These are phyloP conservation scores for Fopius arisanus DNA, from an alignment of 1,140 invertebrate genomes.

Conservation along the genomic window DNA sequence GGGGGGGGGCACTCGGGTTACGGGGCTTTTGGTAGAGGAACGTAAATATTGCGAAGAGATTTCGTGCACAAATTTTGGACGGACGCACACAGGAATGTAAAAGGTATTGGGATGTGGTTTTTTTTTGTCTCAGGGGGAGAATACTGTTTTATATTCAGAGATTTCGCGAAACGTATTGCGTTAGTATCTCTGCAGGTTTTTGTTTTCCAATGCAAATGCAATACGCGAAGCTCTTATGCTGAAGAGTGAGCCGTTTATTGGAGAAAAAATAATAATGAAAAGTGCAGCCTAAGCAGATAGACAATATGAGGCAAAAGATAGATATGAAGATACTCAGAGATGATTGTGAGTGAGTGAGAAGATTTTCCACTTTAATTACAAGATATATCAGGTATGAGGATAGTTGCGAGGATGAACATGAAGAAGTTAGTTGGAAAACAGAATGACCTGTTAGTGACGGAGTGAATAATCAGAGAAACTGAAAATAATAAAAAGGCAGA, in stretches of 20 bases:
- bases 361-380: not conserved
- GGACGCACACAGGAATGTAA: not conserved
- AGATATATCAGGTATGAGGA: not conserved
- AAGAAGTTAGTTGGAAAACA: not conserved
- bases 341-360: not conserved
- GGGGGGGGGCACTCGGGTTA: not conserved
- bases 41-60: constrained; percentile 12
- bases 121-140: constrained; percentile 1
- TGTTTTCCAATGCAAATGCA: constrained; percentile 39
- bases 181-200: constrained; percentile 52
- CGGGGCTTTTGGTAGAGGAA: not conserved
- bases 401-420: not conserved
- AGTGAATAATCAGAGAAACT: constrained; percentile 31
- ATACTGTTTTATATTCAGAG: not conserved
- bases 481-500: constrained; percentile 38
- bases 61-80: constrained; percentile 7
- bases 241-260: not conserved
- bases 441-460: not conserved
- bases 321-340: constrained; percentile 22
- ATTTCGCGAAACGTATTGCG: constrained; percentile 32
- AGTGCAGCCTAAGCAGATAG: constrained; percentile 55
- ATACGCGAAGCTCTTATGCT: not conserved
- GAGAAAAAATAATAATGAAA: constrained; percentile 40
- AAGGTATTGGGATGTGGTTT: not conserved
- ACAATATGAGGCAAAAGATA: constrained; percentile 27